Conservation (phyloP, 2,888 invertebrate genomes). For the Drosophila percnosoma region DNA sequence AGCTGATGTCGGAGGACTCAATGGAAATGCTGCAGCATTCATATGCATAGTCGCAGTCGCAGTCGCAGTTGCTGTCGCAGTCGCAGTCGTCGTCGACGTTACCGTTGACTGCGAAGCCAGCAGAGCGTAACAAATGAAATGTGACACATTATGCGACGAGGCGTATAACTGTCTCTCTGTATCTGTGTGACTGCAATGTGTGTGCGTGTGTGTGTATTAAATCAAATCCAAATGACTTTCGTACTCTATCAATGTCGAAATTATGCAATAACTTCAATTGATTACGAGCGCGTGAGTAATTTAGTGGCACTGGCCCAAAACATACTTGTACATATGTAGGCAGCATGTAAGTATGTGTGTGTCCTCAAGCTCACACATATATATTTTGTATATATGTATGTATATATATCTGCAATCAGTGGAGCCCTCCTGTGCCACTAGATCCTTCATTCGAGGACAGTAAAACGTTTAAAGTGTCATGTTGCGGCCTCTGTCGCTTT, state of each 20-base stretch:
- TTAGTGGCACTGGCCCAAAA: constrained; percentile 36
- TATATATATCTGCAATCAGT: constrained; percentile 53
- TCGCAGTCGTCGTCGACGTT: constrained; percentile 33
- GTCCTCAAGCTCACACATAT: neutral
- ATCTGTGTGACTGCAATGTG: constrained; percentile 12
- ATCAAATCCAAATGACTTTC: constrained; percentile 77
- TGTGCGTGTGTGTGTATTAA: constrained; percentile 51
- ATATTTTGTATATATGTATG: neutral
- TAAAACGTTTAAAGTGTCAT: constrained; percentile 76
- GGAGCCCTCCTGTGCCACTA: constrained; percentile 17
- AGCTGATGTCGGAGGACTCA: constrained; percentile 30
- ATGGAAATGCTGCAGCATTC: constrained; percentile 54
- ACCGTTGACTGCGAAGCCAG: constrained; percentile 56
- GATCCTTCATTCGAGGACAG: constrained; percentile 46
- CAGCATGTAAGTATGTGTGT: neutral
- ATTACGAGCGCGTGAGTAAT: constrained; percentile 69
- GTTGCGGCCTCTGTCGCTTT: constrained; percentile 60
- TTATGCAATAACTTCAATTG: constrained; percentile 79
- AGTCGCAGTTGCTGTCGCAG: constrained; percentile 14
- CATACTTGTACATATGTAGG: neutral
- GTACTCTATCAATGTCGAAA: constrained; percentile 75
- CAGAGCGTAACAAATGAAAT: constrained; percentile 76
- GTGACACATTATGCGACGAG: constrained; percentile 80
- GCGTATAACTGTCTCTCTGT: constrained; percentile 72
- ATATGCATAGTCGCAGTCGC: constrained; percentile 42